Evolutionary conservation across 2,797 vertebrate species (phyloP).

Genomic region (Hydrocynus forskahlii): DNA sequence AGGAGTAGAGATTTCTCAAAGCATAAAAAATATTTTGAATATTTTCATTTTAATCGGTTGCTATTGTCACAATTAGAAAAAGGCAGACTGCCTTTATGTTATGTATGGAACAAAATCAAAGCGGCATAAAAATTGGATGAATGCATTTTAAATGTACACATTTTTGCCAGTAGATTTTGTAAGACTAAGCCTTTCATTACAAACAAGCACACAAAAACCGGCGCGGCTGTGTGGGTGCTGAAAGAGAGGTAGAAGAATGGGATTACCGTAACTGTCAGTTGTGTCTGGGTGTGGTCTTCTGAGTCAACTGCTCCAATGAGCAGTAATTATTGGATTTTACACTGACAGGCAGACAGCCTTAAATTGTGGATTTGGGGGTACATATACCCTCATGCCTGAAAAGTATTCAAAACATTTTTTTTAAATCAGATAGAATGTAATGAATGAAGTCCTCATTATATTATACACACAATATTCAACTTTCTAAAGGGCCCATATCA

Average conservation of each 20-base stretch:
- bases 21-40: too few relatives aligned
- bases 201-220: conserved; percentile 4
- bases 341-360: conserved; percentile 51
- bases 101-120: too few relatives aligned
- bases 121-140: background rate
- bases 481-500: too few relatives aligned
- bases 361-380: conserved; percentile 16
- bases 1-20: too few relatives aligned
- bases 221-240: conserved; percentile 51
- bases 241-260: conserved; percentile 56
- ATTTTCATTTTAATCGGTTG: too few relatives aligned
- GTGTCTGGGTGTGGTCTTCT: conserved; percentile 71
- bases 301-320: conserved; percentile 67
- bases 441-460: background rate
- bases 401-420: background rate
- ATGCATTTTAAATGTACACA: background rate
- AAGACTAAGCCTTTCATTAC: conserved; percentile 17
- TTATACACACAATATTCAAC: too few relatives aligned
- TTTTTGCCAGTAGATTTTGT: background rate
- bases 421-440: background rate
- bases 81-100: too few relatives aligned
- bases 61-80: too few relatives aligned
- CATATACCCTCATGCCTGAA: background rate
- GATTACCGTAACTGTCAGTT: conserved; percentile 74
- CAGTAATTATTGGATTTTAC: conserved; percentile 73